A percentile compares a stretch with the other conserved stretches of the same genome.
These are phyloP conservation scores for Epiblema foenella DNA, from an alignment of 2,888 invertebrate species.

Conservation along the genomic window DNA sequence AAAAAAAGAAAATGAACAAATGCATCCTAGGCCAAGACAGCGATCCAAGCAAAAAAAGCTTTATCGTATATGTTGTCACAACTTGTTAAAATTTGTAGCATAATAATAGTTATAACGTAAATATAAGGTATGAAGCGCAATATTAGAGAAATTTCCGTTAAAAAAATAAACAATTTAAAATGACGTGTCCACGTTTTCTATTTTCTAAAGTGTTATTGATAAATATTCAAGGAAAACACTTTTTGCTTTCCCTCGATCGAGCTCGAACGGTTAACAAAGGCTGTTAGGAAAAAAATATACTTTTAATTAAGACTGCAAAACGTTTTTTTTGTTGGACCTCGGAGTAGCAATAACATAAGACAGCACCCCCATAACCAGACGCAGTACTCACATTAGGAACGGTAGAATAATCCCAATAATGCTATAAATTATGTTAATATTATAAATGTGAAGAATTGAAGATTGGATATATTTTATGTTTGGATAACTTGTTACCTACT, in stretches of 20 bases:
- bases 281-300: constrained; percentile 55
- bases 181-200: neutral
- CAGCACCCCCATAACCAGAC: constrained; percentile 45
- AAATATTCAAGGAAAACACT: constrained; percentile 18
- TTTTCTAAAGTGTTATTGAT: neutral
- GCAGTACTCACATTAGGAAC: constrained; percentile 2
- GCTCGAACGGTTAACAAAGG: constrained; percentile 56
- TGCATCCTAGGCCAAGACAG: too few relatives aligned
- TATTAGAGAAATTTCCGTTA: neutral
- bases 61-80: neutral
- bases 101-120: neutral
- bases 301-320: constrained; percentile 66
- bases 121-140: neutral
- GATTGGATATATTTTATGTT: too few relatives aligned
- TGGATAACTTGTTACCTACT: too few relatives aligned
- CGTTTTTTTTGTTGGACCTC: constrained; percentile 51
- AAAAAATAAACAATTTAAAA: neutral
- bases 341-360: constrained; percentile 50
- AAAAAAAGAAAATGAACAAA: neutral
- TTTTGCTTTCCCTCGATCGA: neutral
- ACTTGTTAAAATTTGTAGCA: neutral
- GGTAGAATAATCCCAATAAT: neutral
- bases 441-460: too few relatives aligned
- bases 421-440: too few relatives aligned
- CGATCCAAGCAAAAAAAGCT: neutral